Evolutionary conservation across 1,140 invertebrate species (phyloP), one percentile per base, ranked within the genome.

Genomic region (Dendroctonus ponderosae): DNA sequence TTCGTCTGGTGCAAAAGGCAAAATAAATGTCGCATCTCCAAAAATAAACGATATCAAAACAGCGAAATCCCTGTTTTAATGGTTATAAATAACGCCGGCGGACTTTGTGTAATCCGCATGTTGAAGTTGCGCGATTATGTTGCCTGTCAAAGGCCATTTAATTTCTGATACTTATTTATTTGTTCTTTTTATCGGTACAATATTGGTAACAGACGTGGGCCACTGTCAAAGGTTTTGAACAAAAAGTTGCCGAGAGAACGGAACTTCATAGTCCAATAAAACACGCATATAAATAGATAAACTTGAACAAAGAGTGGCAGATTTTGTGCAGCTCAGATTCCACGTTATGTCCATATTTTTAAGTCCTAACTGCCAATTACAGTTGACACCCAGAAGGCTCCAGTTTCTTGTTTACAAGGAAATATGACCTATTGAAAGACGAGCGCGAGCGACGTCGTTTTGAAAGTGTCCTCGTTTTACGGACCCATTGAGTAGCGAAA

Each of bases 1-100:
- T 67, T 67, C 65, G 65, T 67, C 65, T 67, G 65, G 65, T 52
- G 57, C 57, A 61, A 61, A 54, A 67, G 48, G 65, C 58, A 37
- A 51, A 61, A 67, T 67, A 52, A 59, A 67, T 67, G 65, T 67
- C 57, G 57, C 65, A 61, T 59, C 57, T 54, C 65, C 65, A 52
- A 67, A 67, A 67, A 67, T 67, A 67, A 67, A 67, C 65, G 65
- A 67, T 67, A 67, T 67, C 65, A 67, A 60, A 67, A 67, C 65
- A 67, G 65, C 58, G 58, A 67, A 67, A 67, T 67, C 65, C 65
- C 65, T 67, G 65, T 67, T 67, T 61, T 61, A 67, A 67, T 61
- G 65, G 65, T 52, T 67, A 67, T 67, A 67, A 67, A 67, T 67
- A 67, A 61, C 42, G 42, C 11, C 39, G 38, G 50, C 54, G 49